Base-by-base conservation (phyloP, 2,113 vertebrate species). In the Chloropsis cyanopogon region DNA sequence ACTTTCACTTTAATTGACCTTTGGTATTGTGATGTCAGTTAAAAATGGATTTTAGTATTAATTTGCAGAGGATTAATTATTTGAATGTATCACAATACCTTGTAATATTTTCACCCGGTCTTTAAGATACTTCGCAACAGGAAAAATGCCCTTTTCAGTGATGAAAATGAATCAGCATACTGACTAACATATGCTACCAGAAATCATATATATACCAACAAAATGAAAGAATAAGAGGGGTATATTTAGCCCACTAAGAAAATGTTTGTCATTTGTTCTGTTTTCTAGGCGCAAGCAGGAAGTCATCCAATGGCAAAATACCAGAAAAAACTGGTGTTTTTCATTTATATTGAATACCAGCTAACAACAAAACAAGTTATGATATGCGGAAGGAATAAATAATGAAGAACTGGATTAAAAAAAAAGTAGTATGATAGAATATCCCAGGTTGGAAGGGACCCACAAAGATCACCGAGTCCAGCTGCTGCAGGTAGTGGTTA, bases 21-120 rank as follows among this genome's bases (percentile, higher is more conserved):
- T 66, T 86, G 73, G 23, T 93, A 96, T 88, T 42, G 19, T 71
- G 47, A 41, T 92, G 57, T 60, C 54, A 57, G 44, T n/a, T 80
- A 79, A 94, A 94, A 96, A 93, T 53, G 46, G 77, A 96, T 83
- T 94, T 95, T 84, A 85, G 57, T 64, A 92, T 76, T 86, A 83
- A 88, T 80, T 78, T 92, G 72, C 69, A 49, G 57, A 95, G 29
- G 68, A 70, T 53, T 63, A 66, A 53, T 61, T 93, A 82, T 88
- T 65, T 87, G 46, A 86, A 69, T 44, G 61, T 75, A 41, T 75
- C 76, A 95, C 68, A 88, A 80, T 33, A 84, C 22, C 31, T 37
- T 72, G 54, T 63, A 92, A 84, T 53, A 50, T 35, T 71, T 68
- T 76, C 60, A 75, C 28, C 11, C 24, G 71, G 49, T 33, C n/a